Base-by-base conservation (phyloP, 2,113 vertebrate species). In the Columba janthina region DNA sequence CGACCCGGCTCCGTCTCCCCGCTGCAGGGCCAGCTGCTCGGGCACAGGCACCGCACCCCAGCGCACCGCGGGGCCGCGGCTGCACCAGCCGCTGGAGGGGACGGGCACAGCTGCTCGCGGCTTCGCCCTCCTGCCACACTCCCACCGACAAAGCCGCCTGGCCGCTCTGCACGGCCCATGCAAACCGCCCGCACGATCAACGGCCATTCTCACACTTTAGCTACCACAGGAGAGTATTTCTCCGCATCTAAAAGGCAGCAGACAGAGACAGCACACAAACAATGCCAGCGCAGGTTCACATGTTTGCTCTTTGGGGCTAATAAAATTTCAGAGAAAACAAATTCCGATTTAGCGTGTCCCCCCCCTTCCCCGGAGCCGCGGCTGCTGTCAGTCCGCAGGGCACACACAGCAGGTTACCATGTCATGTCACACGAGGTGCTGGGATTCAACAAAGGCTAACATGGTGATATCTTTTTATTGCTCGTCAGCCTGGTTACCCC, bases 401-500 rank as follows among this genome's bases (percentile, higher is more conserved):
- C 95, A 96, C 58, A 12, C 97, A 16, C 98, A 98, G 97, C 97
- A 80, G 98, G 98, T 73, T 17, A 73, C 74, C 97, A 94, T 98
- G 98, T 98, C 88, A 88, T 97, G 96, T 97, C 98, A 98, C 97
- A 92, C 95, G 87, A 97, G 97, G 97, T 97, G 96, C 97, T 96
- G 97, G 18, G 96, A 97, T 89, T 36, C 95, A 97, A 98, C 97
- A 97, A 97, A 97, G 95, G 88, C 95, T 65, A 96, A 97, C 97
- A 97, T 96, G 96, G 89, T 97, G 96, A 97, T 97, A 97, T 97
- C 97, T 97, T 97, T 97, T 98, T 97, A 98, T 98, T 97, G 95
- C 89, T 95, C 80, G 48, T 89, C 93, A 94, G 94, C 94, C 90
- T 85, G 88, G 76, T 93, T 94, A 90, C 96, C 93, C 89, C 36